Base-by-base conservation (phyloP, 2,113 vertebrate species). In the Mastomys natalensis region DNA sequence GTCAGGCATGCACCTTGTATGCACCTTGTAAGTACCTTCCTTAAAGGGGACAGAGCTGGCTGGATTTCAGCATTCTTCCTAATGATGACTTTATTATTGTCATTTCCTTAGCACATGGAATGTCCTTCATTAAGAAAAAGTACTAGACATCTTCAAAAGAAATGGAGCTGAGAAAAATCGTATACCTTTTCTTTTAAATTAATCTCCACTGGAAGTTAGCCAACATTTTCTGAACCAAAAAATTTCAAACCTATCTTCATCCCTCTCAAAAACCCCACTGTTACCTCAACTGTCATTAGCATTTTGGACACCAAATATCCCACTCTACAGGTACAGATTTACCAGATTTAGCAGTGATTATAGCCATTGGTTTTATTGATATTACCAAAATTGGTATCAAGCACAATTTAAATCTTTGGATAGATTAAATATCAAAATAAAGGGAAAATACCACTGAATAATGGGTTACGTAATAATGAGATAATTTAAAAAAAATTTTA, bases 361-460 rank as follows among this genome's bases (percentile, higher is more conserved):
- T 6, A 78, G 11, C 2, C 70, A 68, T 13, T 80, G 76, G 53
- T 82, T 29, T 85, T 92, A 82, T 15, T 90, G 19, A 92, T n/a
- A 40, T 66, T 89, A 76, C 26, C 96, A 43, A 89, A 90, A 93
- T 58, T 64, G 90, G 37, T 95, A 70, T 51, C 70, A 81, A 96
- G 34, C 9, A 87, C n/a, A 85, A 78, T 86, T 78, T 62, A 51
- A 90, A 93, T 51, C 62, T 82, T 72, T 78, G 21, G 24, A 81
- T 53, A 96, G 95, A 90, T n/a, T 66, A 94, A 93, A 51, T 82
- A 70, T 37, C 82, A 34, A 89, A 74, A 85, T 53, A 87, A 95
- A 73, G 55, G 48, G n/a, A 3, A 87, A 93, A 95, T 53, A 70
- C n/a, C 60, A 74, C n/a, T 62, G 29, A 66, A 93, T 96, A 9